These are phyloP conservation scores for Brachystomella parvula DNA, from an alignment of 1,140 invertebrate genomes.

Conservation along the genomic window DNA sequence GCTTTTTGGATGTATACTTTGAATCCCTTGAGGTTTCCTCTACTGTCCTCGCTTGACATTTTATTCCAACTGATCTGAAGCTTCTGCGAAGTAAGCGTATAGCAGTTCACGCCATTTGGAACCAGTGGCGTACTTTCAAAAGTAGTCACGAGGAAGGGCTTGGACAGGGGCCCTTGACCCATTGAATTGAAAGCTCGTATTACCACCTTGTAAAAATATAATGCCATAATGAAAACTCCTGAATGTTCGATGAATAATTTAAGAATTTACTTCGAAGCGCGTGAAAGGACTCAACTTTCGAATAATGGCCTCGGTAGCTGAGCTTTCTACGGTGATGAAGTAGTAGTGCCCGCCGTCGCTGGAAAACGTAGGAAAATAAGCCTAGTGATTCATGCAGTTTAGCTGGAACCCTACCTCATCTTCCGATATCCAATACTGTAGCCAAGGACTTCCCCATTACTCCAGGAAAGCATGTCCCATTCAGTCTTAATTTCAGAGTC, in stretches of 20 bases:
- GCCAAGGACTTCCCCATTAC: conserved; percentile 29
- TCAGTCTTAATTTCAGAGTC: conserved; percentile 29
- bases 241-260: neutral
- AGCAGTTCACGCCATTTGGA: conserved; percentile 23
- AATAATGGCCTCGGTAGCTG: conserved; percentile 12
- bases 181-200: conserved; percentile 42
- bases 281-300: conserved; percentile 41
- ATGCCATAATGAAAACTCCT: neutral
- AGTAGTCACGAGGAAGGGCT: conserved; percentile 63
- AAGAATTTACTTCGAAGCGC: conserved; percentile 41
- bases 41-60: conserved; percentile 21
- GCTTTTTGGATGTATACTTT: conserved; percentile 27
- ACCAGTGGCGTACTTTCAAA: conserved; percentile 18
- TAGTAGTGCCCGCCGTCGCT: conserved; percentile 32
- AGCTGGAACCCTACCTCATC: conserved; percentile 22
- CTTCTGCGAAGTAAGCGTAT: conserved; percentile 28
- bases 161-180: conserved; percentile 61
- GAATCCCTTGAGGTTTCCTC: conserved; percentile 35
- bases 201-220: neutral
- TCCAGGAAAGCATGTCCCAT: conserved; percentile 25
- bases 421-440: conserved; percentile 33
- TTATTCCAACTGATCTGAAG: conserved; percentile 30
- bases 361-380: conserved; percentile 3
- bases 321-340: conserved; percentile 33
- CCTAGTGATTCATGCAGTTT: conserved; percentile 8